Evolutionary conservation across 2,113 vertebrate genomes (phyloP).

Genomic region (Dermatemys mawii): DNA sequence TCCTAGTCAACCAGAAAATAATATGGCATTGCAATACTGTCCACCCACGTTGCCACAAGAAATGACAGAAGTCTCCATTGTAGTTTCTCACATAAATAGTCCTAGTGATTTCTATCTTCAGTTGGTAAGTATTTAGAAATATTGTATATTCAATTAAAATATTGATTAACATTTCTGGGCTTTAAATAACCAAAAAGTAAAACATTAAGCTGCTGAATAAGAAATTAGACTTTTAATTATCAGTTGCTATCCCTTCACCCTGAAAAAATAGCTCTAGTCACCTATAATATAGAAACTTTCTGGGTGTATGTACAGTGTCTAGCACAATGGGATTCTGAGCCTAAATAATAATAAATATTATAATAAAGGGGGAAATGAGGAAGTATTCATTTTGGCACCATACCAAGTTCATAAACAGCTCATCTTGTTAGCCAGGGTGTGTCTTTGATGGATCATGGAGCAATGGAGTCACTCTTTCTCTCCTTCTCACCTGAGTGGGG

Average conservation of each 20-base stretch:
- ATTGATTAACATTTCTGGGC: not conserved
- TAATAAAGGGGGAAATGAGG: not conserved
- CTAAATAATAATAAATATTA: too few relatives aligned
- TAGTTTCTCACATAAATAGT: slow-evolving; percentile 86
- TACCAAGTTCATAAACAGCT: not conserved
- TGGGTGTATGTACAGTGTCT: not conserved
- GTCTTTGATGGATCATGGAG: not conserved
- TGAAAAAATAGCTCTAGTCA: not conserved
- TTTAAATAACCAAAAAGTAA: not conserved
- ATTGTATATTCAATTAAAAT: not conserved
- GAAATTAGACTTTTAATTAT: not conserved
- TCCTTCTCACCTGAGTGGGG: not conserved
- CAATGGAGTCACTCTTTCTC: not conserved
- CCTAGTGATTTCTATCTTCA: slow-evolving; percentile 91
- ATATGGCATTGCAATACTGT: slow-evolving; percentile 72
- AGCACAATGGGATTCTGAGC: not conserved
- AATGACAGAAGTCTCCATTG: slow-evolving; percentile 73
- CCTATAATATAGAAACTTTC: not conserved
- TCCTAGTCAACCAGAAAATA: slow-evolving; percentile 42
- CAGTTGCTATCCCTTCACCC: not conserved
- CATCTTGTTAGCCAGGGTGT: not conserved
- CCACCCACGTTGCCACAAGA: slow-evolving; percentile 79
- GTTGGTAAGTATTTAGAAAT: slow-evolving; percentile 79
- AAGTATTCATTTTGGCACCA: not conserved
- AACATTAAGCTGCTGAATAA: not conserved